A percentile compares a stretch with the other conserved stretches of the same genome.
These are phyloP conservation scores for Novumbra hubbsi DNA, from an alignment of 2,797 vertebrate species.

Conservation along the genomic window DNA sequence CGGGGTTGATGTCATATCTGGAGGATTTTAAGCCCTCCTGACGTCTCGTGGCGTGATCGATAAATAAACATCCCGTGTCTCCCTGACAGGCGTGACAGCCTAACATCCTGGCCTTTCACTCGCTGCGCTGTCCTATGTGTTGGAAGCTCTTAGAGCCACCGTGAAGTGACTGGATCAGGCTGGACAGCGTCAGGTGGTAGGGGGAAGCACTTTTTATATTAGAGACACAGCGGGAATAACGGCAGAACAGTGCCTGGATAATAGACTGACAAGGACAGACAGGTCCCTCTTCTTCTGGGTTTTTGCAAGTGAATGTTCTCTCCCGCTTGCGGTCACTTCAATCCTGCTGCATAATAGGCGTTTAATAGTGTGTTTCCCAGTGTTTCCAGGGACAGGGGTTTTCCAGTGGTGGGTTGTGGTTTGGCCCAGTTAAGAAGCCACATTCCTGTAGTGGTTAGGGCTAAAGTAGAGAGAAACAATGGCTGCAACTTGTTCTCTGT, in stretches of 20 bases:
- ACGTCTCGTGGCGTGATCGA: slow-evolving; percentile 58
- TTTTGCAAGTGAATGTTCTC: slow-evolving; percentile 14
- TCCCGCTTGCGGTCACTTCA: not conserved
- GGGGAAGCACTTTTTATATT: not conserved
- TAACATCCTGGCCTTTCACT: slow-evolving; percentile 20
- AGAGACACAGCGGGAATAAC: not conserved
- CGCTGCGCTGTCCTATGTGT: slow-evolving; percentile 16
- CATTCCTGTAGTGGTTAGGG: not conserved
- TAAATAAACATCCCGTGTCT: slow-evolving; percentile 28
- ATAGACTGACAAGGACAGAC: not conserved
- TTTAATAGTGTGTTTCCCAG: not conserved
- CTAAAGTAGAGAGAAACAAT: slow-evolving; percentile 3
- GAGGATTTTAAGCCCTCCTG: slow-evolving; percentile 55
- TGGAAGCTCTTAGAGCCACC: not conserved
- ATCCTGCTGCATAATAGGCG: no score
- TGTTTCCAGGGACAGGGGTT: not conserved
- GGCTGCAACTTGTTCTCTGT: slow-evolving; percentile 23
- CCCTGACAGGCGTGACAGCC: slow-evolving; percentile 1
- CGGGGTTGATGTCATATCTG: slow-evolving; percentile 32
- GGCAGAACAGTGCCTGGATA: not conserved
- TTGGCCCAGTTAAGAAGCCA: not conserved
- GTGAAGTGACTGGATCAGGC: not conserved
- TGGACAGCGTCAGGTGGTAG: not conserved
- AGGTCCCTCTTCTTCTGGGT: slow-evolving; percentile 9
- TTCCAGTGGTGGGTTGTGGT: not conserved